Evolutionary conservation across 2,888 invertebrate genomes (phyloP).

Genomic region (Acronicta alni): DNA sequence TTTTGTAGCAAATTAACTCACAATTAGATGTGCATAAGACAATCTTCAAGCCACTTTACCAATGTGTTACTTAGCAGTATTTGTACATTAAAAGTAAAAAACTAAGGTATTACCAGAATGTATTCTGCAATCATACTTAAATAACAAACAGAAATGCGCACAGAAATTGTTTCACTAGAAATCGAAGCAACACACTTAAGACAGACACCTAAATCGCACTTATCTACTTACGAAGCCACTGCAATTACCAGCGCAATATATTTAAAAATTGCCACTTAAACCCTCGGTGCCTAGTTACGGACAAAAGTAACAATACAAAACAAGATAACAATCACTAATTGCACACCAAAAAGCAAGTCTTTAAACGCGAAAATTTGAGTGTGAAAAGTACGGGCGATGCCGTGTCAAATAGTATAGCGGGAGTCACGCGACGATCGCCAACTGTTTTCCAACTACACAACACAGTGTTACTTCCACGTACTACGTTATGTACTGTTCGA

Average conservation of each 20-base stretch:
- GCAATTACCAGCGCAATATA: conserved; percentile 51
- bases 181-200: conserved; percentile 34
- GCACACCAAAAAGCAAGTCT: conserved; percentile 79
- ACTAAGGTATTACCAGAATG: no score
- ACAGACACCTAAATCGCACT: conserved; percentile 38
- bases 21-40: no score
- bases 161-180: conserved; percentile 19
- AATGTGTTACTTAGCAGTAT: no score
- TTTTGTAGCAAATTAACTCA: not conserved
- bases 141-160: not conserved
- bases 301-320: conserved; percentile 68
- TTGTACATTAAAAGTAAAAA: no score
- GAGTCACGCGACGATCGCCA: conserved; percentile 74
- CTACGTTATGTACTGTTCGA: conserved; percentile 6
- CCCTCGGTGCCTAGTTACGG: conserved; percentile 51
- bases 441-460: conserved; percentile 56
- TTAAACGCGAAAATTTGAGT: conserved; percentile 83
- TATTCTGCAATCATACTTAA: no score
- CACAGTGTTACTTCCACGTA: conserved; percentile 42
- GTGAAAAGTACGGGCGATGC: conserved; percentile 81
- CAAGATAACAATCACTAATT: conserved; percentile 84
- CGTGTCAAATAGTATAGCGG: conserved; percentile 77
- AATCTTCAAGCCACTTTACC: no score
- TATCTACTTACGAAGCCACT: conserved; percentile 40
- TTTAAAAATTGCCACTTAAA: conserved; percentile 57